A percentile compares a stretch with the other conserved stretches of the same genome.
phyloP scores from a whole-genome alignment of 2,888 invertebrate species.

The Argyresthia albistria region DNA sequence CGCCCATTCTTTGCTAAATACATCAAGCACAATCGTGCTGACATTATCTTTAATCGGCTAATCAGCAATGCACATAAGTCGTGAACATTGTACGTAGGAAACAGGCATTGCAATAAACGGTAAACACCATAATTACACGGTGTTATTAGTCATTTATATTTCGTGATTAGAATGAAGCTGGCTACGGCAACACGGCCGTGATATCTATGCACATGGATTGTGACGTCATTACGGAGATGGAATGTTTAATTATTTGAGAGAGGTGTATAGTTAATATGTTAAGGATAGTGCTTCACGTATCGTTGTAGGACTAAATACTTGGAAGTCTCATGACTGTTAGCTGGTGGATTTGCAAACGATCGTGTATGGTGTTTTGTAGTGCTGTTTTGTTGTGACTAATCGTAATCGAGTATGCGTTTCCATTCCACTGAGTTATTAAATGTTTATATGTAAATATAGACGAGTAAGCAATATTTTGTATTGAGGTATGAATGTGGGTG shows the following conservation, averaged over 20 bases:
- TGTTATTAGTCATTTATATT: constrained; percentile 34
- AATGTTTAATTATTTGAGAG: no score
- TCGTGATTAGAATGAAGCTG: constrained; percentile 26
- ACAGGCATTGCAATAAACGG: background rate
- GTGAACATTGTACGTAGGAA: constrained; percentile 10
- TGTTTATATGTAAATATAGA: no score
- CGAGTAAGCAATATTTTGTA: no score
- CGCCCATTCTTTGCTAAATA: constrained; percentile 9
- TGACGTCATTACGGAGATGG: no score
- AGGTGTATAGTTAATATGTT: no score
- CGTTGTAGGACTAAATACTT: no score
- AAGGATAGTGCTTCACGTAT: no score
- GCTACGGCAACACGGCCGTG: no score
- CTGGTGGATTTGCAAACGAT: constrained; percentile 5
- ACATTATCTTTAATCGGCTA: constrained; percentile 13
- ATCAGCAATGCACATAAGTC: constrained; percentile 17
- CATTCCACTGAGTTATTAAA: background rate
- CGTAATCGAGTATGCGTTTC: constrained; percentile 4
- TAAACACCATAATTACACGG: constrained; percentile 11
- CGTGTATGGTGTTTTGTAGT: constrained; percentile 4
- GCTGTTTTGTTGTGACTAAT: constrained; percentile 6
- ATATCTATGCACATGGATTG: no score
- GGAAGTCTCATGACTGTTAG: constrained; percentile 3
- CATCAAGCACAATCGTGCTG: constrained; percentile 20
- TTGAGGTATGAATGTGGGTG: no score